Evolutionary conservation across 2,888 invertebrate species (phyloP), one percentile per base, ranked within the genome.

Genomic region (Psococerastis gibbosa): DNA sequence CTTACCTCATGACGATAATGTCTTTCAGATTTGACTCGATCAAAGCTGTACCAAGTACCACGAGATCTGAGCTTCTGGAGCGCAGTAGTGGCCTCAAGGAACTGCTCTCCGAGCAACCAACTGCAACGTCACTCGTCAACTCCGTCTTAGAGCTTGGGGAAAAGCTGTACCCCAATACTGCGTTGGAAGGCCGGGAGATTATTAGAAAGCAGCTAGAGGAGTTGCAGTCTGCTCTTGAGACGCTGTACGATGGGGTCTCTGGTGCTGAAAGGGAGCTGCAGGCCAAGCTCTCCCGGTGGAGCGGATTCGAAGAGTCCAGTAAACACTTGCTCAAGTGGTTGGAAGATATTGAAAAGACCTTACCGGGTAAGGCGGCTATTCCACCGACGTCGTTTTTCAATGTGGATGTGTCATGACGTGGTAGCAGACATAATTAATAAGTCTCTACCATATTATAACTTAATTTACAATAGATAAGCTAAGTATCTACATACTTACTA

Each of bases 91-190:
- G 73, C 16, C 63, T 87, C 2, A 77, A 78, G 46, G 81, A 83
- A 49, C 61, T 88, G 9, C 57, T 83, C 11, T 69, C 75, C 35
- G 82, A 82, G 59, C 80, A 80, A 56, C 72, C 78, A 1, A 75
- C 74, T 43, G 79, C 82, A 2, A 73, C 75, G 2, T 66, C 80
- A 13, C 63, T 84, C 31, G 67, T 92, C 1, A 89, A 89, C 55
- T 77, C 77, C 49, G 81, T 87, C 0, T 75, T 83, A 22, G 92
- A 94, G 58, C 62, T 79, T 43, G 91, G 91, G 17, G 91, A 92
- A 57, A 85, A 84, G 56, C 64, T 88, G 27, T 89, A 85, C 57
- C 70, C 83, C 2, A 80, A 79, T 1, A 91, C 91, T 1, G 82
- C 88, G 2, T 68, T 75, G 2, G 88, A 89, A 54, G 92, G 92